Conservation (phyloP, 2,888 invertebrate genomes). For the Criorhina ranunculi region DNA sequence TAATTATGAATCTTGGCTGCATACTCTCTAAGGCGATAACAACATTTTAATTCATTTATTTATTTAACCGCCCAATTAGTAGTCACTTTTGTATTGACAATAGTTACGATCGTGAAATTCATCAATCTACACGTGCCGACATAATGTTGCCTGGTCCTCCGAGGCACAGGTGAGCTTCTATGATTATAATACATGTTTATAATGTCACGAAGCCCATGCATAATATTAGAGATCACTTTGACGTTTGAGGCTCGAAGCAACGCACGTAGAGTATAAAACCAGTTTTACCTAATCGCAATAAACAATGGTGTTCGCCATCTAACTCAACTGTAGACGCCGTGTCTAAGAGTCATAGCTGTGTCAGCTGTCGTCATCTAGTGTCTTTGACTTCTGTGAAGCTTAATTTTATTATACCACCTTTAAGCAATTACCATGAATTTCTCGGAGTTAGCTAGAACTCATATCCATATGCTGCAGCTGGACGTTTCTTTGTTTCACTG, state of each 20-base stretch:
- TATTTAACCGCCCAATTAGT: slow-evolving; percentile 39
- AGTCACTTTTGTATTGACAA: slow-evolving; percentile 1
- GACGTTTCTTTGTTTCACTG: slow-evolving; percentile 3
- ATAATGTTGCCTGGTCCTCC: slow-evolving; percentile 19
- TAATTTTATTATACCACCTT: slow-evolving; percentile 20
- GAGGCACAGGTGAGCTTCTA: slow-evolving; percentile 14
- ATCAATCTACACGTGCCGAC: slow-evolving; percentile 39
- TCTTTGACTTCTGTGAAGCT: slow-evolving; percentile 18
- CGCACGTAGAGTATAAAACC: slow-evolving; percentile 37
- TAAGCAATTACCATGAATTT: slow-evolving; percentile 16
- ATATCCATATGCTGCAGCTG: slow-evolving; percentile 10
- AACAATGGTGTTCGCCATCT: slow-evolving; percentile 21
- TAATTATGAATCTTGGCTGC: not conserved
- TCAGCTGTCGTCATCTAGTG: slow-evolving; percentile 27
- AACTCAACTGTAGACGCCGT: slow-evolving; percentile 23
- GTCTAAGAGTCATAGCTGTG: slow-evolving; percentile 24
- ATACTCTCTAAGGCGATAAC: not conserved
- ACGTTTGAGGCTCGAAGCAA: not conserved
- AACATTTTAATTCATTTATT: slow-evolving; percentile 6
- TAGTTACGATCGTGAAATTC: slow-evolving; percentile 7
- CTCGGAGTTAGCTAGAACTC: slow-evolving; percentile 17
- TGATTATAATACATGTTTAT: slow-evolving; percentile 12
- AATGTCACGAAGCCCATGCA: slow-evolving; percentile 27
- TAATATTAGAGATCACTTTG: slow-evolving; percentile 24
- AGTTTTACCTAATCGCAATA: slow-evolving; percentile 3